Conservation (phyloP, 2,888 invertebrate species). For the Diarsia rubi region DNA sequence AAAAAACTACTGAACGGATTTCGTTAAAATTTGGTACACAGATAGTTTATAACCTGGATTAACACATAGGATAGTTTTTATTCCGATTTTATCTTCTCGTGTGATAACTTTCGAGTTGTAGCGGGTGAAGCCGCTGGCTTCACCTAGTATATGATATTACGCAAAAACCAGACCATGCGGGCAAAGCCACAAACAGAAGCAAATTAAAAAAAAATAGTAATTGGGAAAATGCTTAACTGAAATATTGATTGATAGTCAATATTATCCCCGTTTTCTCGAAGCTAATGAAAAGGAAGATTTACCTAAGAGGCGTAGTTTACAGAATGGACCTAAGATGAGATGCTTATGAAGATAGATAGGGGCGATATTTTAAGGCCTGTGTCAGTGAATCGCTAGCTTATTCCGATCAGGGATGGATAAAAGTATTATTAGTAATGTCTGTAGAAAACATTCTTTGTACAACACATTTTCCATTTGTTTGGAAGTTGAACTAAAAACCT, state of each 20-base stretch:
- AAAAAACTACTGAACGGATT: too few species aligned
- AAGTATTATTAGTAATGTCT: not conserved
- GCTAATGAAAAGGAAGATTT: conserved; percentile 47
- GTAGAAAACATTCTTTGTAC: not conserved
- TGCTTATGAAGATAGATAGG: conserved; percentile 49
- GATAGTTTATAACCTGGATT: too few species aligned
- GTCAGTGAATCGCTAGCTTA: conserved; percentile 3
- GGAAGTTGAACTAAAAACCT: not conserved
- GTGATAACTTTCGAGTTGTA: too few species aligned
- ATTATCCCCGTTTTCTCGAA: conserved; percentile 41
- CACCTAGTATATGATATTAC: too few species aligned
- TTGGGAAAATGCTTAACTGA: conserved; percentile 25
- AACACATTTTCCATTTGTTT: not conserved
- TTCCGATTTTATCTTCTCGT: too few species aligned
- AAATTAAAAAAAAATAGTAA: conserved; percentile 27
- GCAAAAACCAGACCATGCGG: too few species aligned
- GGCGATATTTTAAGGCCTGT: conserved; percentile 29
- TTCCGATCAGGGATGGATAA: conserved; percentile 12
- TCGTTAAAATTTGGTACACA: too few species aligned
- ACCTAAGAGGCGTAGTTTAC: conserved; percentile 36
- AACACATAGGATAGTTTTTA: too few species aligned
- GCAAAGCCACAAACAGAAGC: too few species aligned
- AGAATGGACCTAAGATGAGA: conserved; percentile 43
- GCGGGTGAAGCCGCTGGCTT: too few species aligned
- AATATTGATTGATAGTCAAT: conserved; percentile 53